A percentile compares a stretch with the other conserved stretches of the same genome.
Evolutionary conservation across 2,113 vertebrate species (phyloP).

Genomic region (Notarius quadriscutis): DNA sequence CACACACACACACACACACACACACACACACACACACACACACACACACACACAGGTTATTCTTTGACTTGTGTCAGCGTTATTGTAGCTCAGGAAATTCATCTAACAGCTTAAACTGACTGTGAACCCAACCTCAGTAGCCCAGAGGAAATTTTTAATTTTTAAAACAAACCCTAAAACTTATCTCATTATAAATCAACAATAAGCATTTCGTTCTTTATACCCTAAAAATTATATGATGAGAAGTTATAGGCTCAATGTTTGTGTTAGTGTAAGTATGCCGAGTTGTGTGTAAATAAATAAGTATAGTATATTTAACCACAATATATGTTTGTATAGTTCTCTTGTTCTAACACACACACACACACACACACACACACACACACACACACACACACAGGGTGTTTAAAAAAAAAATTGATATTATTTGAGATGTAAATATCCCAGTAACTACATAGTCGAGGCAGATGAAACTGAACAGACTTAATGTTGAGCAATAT

Average conservation of each 20-base stretch:
- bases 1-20: conserved; percentile 42
- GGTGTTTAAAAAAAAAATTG: no score
- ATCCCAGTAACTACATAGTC: no score
- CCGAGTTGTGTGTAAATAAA: no score
- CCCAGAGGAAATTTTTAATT: neutral
- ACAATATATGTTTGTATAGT: neutral
- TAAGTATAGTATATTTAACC: neutral
- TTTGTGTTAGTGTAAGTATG: no score
- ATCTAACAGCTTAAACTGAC: neutral
- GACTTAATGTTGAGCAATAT: no score
- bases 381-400: neutral
- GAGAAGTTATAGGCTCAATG: no score
- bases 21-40: neutral
- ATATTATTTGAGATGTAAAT: no score
- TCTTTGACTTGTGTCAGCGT: neutral
- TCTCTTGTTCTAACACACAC: no score
- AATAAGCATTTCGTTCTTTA: no score
- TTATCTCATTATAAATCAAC: no score
- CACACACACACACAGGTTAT: neutral
- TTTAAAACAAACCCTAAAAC: neutral
- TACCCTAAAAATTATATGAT: no score
- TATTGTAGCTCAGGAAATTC: neutral
- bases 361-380: neutral
- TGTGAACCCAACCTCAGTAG: neutral
- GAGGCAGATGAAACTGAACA: no score